These are phyloP conservation scores for Setipinna tenuifilis DNA, from an alignment of 2,797 vertebrate species.

Conservation along the genomic window DNA sequence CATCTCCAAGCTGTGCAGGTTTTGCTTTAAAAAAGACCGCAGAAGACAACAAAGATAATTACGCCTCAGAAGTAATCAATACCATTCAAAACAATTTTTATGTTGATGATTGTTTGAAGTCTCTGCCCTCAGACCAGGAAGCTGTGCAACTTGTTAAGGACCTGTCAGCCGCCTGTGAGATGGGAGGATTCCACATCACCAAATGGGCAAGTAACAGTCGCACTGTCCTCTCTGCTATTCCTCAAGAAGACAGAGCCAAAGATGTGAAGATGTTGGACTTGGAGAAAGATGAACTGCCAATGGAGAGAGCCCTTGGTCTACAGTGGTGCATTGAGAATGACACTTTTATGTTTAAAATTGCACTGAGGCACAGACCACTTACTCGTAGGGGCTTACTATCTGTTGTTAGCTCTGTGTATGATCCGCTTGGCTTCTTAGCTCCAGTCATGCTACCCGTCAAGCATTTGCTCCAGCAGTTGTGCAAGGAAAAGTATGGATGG, in stretches of 20 bases:
- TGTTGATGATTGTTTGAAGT: neutral
- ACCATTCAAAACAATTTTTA: neutral
- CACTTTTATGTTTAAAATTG: too few relatives aligned
- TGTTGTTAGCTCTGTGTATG: conserved; percentile 17
- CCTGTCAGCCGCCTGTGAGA: too few relatives aligned
- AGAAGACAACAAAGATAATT: neutral
- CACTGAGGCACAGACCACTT: too few relatives aligned
- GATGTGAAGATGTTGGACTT: neutral
- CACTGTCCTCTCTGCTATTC: neutral
- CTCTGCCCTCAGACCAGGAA: conserved; percentile 1
- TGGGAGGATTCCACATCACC: neutral
- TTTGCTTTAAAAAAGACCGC: neutral
- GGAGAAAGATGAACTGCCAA: too few relatives aligned
- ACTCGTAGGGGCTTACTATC: neutral
- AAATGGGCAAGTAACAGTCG: conserved; percentile 22
- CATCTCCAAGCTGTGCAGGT: neutral
- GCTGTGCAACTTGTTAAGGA: neutral
- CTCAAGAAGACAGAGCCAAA: conserved; percentile 17
- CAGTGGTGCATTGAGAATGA: too few relatives aligned
- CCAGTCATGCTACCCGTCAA: conserved; percentile 24
- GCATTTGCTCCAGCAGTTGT: conserved; percentile 19
- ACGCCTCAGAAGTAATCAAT: neutral
- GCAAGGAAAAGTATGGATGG: conserved; percentile 4
- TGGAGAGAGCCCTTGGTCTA: too few relatives aligned
- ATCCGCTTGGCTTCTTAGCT: conserved; percentile 25